Base-by-base conservation (phyloP, 2,888 invertebrate species). In the Blera fallax region DNA sequence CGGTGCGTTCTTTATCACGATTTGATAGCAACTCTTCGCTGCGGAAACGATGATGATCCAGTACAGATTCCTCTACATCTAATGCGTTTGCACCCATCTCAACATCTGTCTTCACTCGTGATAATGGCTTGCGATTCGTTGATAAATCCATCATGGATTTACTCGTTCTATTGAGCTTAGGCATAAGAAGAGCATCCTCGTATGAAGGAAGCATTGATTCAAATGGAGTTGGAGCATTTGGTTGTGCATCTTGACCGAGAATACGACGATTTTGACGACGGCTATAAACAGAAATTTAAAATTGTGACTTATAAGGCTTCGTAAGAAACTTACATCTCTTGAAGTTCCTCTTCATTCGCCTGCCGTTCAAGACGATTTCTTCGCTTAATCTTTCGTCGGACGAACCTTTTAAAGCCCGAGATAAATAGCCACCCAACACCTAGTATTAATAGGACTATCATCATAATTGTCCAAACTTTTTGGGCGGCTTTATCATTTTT, bases 171-270 rank as follows among this genome's bases (percentile, higher is more conserved):
- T 94, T 94, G 43, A 95, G 89, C 89, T 95, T 94, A 1, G 96
- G 95, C 94, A 96, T 95, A 18, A 94, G 93, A 73, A 96, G 93
- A 34, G 96, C 96, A 92, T 96, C 96, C 88, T 95, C 95, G 89
- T 96, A 96, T 2, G 95, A 95, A 0, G 96, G 96, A 40, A 96
- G 95, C 77, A 94, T 94, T 32, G 95, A 93, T 91, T 96, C 96
- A 88, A 95, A 93, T 0, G 94, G 94, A 18, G 83, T 84, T 5
- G 95, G 94, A 21, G 95, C 94, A 89, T 94, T 95, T 65, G 93
- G 92, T 11, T 93, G 91, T 14, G 93, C 93, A 87, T 94, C 90
- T 82, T 92, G 94, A 87, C 94, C 92, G 69, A 94, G 91, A 88
- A 94, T 91, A 11, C 93, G 89, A 37, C 93, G 93, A 83, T 94